Base-by-base conservation (phyloP, 2,113 vertebrate species). In the Heteronetta atricapilla region DNA sequence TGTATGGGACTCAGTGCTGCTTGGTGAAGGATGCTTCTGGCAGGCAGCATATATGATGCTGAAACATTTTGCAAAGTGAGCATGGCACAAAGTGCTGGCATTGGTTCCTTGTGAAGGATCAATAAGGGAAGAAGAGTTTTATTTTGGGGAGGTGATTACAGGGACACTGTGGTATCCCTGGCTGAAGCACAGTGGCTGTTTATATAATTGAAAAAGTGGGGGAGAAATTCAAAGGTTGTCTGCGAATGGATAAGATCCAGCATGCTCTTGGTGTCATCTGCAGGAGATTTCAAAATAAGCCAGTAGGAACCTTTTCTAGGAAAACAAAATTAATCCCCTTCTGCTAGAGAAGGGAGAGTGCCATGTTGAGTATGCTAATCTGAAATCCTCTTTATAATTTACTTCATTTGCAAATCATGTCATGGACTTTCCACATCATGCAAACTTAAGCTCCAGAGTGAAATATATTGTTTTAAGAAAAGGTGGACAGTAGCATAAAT, bases 381-480 rank as follows among this genome's bases (percentile, higher is more conserved):
- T 86, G 62, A 90, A 86, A 33, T 63, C 79, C 52, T 74, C 33
- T 87, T 67, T 83, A 40, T 86, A 63, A 94, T 50, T 77, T 85
- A 82, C 33, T 88, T 94, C 29, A 82, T 86, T 90, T 94, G 59
- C 33, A 90, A 88, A 79, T 86, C 48, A 52, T 59, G 26, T 60
- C 6, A 76, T 60, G 86, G 64, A 64, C 44, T 79, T 94, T 55
- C 60, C 62, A 55, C 42, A 82, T 90, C 50, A 86, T 64, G 58
- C 50, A 93, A 85, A 78, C 58, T 22, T 56, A 73, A 93, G 31
- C 15, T 89, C 14, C 56, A 11, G 15, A 82, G 56, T 72, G 42
- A 93, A 93, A 88, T 86, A 89, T 12, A 55, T 89, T 94, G 74
- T 80, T 89, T 93, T 84, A 93, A 80, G 75, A 85, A 88, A 88